These are phyloP conservation scores for Diacarnus erythraeanus DNA, from an alignment of 37 sponge, comb jelly and placozoan genomes.

Conservation along the genomic window DNA sequence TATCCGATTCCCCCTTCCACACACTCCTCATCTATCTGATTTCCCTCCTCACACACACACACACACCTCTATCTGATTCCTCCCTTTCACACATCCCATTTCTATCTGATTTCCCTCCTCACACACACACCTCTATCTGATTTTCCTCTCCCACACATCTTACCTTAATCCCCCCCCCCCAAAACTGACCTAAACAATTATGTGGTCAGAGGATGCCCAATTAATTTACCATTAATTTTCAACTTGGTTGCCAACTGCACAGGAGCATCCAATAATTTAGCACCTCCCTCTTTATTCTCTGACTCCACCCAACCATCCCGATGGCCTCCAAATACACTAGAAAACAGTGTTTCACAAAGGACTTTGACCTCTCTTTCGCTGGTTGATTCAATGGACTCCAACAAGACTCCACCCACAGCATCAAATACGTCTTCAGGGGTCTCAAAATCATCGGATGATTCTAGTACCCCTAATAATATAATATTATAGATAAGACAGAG, in stretches of 20 bases:
- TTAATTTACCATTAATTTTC: slow-evolving; percentile 17
- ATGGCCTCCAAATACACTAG: slow-evolving; percentile 3
- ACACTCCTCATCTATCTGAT: too few species aligned
- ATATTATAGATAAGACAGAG: too few species aligned
- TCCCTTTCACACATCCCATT: too few species aligned
- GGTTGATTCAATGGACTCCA: slow-evolving; percentile 26
- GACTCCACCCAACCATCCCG: neutral
- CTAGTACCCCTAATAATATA: slow-evolving; percentile 43
- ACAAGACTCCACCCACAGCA: slow-evolving; percentile 57
- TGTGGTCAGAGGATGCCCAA: too few species aligned
- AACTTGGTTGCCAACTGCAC: slow-evolving; percentile 42
- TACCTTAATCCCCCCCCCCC: too few species aligned
- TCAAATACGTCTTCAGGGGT: slow-evolving; percentile 63
- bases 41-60: too few species aligned
- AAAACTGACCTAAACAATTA: too few species aligned
- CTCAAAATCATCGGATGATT: slow-evolving; percentile 55
- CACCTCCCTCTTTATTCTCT: neutral
- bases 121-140: too few species aligned
- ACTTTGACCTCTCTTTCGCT: slow-evolving; percentile 22
- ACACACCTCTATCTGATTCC: too few species aligned
- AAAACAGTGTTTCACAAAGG: slow-evolving; percentile 36
- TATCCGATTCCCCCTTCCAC: too few species aligned
- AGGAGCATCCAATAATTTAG: slow-evolving; percentile 61
- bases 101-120: too few species aligned
- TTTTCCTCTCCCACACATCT: too few species aligned